Base-by-base conservation (phyloP, 2,797 vertebrate genomes). In the Oreonectes daqikongensis region DNA sequence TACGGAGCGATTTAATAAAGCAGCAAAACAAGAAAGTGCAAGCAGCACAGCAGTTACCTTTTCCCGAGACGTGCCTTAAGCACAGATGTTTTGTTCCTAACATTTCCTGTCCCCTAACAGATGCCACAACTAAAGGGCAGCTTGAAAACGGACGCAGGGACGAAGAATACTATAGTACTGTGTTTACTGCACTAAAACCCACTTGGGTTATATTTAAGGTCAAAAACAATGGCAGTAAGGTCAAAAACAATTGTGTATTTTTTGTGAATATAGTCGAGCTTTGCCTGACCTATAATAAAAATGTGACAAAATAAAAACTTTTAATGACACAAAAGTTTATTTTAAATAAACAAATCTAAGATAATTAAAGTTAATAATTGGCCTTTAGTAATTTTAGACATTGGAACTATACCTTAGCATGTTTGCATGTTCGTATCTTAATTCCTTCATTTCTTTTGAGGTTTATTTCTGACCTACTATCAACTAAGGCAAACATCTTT, bases 381-480 rank as follows among this genome's bases (percentile, higher is more conserved):
- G 5, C 46, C 2, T 11, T 11, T 40, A 40, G 6, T 46, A 46
- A 17, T 18, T 17, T 3, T 46, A 18, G 5, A 17, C 17, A 46
- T 5, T 46, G 17, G 22, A 4, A 2, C 24, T 66, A 35, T 35
- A 75, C 11, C 14, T 44, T 12, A 44, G 26, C 12, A 57, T 48
- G 46, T 61, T 26, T 61, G 17, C 2, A 10, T 17, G 24, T 7
- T 40, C 30, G 15, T 18, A 61, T 52, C 15, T 38, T 17, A 20
- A 26, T 28, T 57, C 53, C 53, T 11, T 57, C 14, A 68, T 38
- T n/a, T 22, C 50, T 69, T 70, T 73, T 63, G 44, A 77, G 72
- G 50, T 63, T 64, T 75, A 28, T 17, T 20, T 76, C 22, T 79
- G 77, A 81, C 48, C 79, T 69, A 80, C 52, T 59, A 68, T 79